These are phyloP conservation scores for Lates calcarifer DNA, from an alignment of 2,113 vertebrate genomes.

Conservation along the genomic window DNA sequence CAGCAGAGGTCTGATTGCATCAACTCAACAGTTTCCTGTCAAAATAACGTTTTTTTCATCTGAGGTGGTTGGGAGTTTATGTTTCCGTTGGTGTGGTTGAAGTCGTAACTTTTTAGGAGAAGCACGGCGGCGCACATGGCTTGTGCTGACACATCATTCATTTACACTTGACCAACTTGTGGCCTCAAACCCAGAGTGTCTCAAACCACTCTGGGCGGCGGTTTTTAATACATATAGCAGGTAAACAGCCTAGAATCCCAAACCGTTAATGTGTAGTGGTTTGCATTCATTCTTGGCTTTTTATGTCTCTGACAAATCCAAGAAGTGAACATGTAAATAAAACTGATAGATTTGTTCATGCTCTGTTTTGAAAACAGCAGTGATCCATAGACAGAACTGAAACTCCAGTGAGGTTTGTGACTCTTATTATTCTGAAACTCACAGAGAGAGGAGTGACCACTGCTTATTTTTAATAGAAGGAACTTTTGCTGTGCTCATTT, in stretches of 20 bases:
- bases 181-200: conserved; percentile 49
- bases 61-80: conserved; percentile 47
- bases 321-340: background rate
- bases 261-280: background rate
- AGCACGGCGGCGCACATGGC: conserved; percentile 37
- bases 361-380: background rate
- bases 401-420: background rate
- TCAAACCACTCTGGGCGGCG: conserved; percentile 28
- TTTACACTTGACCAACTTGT: conserved; percentile 43
- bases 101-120: conserved; percentile 47
- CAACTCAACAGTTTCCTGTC: conserved; percentile 36
- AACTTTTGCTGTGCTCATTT: conserved; percentile 56
- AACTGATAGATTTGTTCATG: background rate
- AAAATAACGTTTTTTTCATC: conserved; percentile 32
- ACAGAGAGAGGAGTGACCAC: background rate
- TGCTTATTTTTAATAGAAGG: conserved; percentile 56
- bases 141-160: conserved; percentile 49
- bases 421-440: background rate
- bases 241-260: conserved; percentile 22
- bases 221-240: conserved; percentile 22
- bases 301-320: background rate
- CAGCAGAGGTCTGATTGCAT: conserved; percentile 10
- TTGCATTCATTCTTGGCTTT: background rate
- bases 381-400: background rate
- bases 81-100: conserved; percentile 52